Base-by-base conservation (phyloP, 2,797 vertebrate genomes). In the Chromis chromis region DNA sequence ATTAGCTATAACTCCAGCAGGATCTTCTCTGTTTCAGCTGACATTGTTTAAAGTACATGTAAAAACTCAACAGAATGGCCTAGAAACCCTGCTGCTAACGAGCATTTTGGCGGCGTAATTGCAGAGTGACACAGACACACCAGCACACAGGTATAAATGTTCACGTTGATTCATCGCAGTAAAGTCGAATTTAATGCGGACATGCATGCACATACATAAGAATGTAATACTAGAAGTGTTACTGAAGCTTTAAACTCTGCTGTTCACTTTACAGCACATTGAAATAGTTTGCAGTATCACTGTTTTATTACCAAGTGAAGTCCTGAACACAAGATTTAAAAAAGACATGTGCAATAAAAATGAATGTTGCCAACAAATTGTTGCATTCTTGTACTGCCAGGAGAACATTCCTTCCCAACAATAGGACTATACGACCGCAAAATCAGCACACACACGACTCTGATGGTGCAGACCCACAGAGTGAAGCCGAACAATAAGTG, bases 381-480 rank as follows among this genome's bases (percentile, higher is more conserved):
- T 24, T 13, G 10, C 21, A 48, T 48, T 48, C 46, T 19, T 48
- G 8, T 1, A 48, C 9, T 24, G 21, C 21, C 49, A 52, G 22
- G 22, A 52, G 22, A 52, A 22, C 49, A 27, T 17, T 28, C 27
- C 25, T 6, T 14, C 25, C 53, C 17, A 27, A 17, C 14, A 55
- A 55, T 17, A 16, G 39, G 6, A 50, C 50, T 28, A 4, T 6
- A 17, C 36, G 24, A 73, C 55, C 4, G 0, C n/a, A 50, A 28
- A 67, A 12, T 42, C 24, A 58, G 28, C 50, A 7, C 36, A 7
- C 36, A 67, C 33, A 25, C 14, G 40, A 77, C 12, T 40, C 17
- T 44, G 39, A 39, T 44, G 17, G 14, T 21, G 24, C 31, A 75
- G 31, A 70, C 21, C 42, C 59, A 75, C 56, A 59, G 56, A 36